A percentile compares a stretch with the other conserved stretches of the same genome.
phyloP scores from a whole-genome alignment of 2,888 invertebrate genomes.

The Brassicogethes aeneus region DNA sequence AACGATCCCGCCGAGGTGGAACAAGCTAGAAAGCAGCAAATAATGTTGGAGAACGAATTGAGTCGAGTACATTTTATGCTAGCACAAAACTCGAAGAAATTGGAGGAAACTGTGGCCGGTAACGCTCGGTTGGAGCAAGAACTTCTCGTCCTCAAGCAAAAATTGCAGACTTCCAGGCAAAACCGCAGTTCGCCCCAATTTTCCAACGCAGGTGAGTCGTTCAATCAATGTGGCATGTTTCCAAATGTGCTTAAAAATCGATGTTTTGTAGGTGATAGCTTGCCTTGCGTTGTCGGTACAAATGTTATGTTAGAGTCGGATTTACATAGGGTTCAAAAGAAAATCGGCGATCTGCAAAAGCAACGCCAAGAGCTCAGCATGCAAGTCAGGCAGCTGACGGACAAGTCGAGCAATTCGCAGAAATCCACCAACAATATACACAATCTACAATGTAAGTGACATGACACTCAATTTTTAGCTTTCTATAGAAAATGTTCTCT shows the following conservation, averaged over 20 bases:
- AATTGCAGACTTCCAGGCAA: constrained; percentile 63
- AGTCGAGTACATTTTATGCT: constrained; percentile 76
- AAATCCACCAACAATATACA: constrained; percentile 14
- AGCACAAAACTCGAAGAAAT: constrained; percentile 87
- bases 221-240: neutral
- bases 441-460: constrained; percentile 15
- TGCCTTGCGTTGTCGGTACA: constrained; percentile 44
- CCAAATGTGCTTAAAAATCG: neutral
- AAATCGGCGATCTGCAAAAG: constrained; percentile 77
- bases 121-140: constrained; percentile 85
- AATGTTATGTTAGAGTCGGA: constrained; percentile 70
- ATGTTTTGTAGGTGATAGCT: constrained; percentile 35
- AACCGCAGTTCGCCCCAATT: constrained; percentile 40
- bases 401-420: constrained; percentile 65
- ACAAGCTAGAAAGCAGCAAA: constrained; percentile 60
- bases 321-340: constrained; percentile 70
- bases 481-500: constrained; percentile 7
- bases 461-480: too few species aligned
- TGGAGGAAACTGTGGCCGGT: constrained; percentile 87
- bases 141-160: constrained; percentile 73
- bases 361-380: constrained; percentile 80
- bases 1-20: constrained; percentile 54
- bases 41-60: constrained; percentile 66
- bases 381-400: constrained; percentile 76
- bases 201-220: constrained; percentile 34